Conservation (phyloP, 2,113 vertebrate genomes). For the Ceyx cyanopectus region DNA sequence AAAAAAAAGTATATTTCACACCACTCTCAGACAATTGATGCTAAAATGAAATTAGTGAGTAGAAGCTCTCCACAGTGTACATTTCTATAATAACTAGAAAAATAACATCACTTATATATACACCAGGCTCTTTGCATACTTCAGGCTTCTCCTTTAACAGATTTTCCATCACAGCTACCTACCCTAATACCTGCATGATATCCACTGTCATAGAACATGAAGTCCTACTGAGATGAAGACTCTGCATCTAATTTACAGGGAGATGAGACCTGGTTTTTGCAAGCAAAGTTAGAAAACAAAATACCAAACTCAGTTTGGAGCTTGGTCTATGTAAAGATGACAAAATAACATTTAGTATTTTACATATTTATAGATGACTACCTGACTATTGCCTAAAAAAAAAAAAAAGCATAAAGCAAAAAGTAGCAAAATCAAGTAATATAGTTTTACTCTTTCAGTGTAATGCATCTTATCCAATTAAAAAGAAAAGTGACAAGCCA, state of each 20-base stretch:
- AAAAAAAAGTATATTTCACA: neutral
- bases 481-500: too few species aligned
- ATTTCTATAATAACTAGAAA: neutral
- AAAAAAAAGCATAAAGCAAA: too few species aligned
- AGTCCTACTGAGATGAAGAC: neutral
- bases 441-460: too few species aligned
- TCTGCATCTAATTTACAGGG: neutral
- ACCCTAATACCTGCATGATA: neutral
- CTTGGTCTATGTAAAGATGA: neutral
- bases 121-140: neutral
- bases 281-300: constrained; percentile 5
- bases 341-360: neutral
- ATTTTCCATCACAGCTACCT: neutral
- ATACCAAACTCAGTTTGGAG: neutral
- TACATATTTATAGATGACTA: neutral
- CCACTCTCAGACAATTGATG: neutral
- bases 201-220: neutral
- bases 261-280: neutral
- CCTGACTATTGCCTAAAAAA: neutral
- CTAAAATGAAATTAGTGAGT: neutral
- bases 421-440: too few species aligned
- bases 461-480: too few species aligned
- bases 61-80: neutral
- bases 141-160: neutral
- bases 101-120: neutral